Evolutionary conservation across 2,888 invertebrate genomes (phyloP).

Genomic region (Lasioglossum morio): DNA sequence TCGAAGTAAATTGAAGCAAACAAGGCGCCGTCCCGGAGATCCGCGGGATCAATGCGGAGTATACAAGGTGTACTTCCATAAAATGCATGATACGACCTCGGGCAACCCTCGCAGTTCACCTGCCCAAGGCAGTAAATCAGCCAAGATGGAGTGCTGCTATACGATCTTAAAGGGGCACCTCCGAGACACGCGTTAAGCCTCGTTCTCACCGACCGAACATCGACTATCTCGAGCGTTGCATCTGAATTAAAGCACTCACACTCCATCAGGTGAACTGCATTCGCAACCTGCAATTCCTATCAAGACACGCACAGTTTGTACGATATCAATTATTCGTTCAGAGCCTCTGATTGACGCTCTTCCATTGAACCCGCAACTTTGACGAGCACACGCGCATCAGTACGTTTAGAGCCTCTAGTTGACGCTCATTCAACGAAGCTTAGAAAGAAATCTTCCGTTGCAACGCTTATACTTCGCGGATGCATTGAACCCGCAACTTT

Average conservation of each 20-base stretch:
- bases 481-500: background rate
- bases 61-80: background rate
- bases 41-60: constrained; percentile 39
- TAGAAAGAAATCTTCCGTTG: too few relatives aligned
- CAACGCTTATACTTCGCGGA: background rate
- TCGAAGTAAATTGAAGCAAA: constrained; percentile 9
- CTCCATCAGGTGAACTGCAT: background rate
- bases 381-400: background rate
- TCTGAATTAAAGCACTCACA: background rate
- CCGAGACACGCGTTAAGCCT: constrained; percentile 23
- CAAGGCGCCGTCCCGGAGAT: background rate
- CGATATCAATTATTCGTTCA: background rate
- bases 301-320: background rate
- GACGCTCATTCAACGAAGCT: background rate
- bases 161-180: constrained; percentile 67
- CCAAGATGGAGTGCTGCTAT: constrained; percentile 51
- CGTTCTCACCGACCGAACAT: constrained; percentile 29
- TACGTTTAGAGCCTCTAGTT: background rate
- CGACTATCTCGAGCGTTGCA: constrained; percentile 20
- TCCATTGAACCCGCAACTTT: too few relatives aligned
- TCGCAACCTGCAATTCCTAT: background rate
- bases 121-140: constrained; percentile 64
- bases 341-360: background rate
- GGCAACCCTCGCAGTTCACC: constrained; percentile 68
- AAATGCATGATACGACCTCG: constrained; percentile 68